Evolutionary conservation across 2,888 invertebrate species (phyloP).

Genomic region (Congeria kusceri): DNA sequence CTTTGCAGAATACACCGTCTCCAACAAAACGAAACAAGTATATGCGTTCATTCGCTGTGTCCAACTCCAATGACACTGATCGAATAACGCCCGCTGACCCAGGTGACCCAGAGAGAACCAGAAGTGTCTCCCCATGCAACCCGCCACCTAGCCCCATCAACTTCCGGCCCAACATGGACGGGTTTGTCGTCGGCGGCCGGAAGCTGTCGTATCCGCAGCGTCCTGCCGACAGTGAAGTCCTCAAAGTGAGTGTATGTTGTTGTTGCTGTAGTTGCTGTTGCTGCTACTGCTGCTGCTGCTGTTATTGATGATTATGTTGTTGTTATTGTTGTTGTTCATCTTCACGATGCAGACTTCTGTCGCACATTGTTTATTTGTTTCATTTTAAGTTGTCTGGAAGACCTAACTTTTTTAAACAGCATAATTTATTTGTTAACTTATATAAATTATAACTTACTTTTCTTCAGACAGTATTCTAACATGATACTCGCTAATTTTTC

Average conservation of each 20-base stretch:
- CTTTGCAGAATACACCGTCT: neutral
- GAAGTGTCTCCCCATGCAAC: conserved; percentile 38
- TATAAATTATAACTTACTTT: no score
- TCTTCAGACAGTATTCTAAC: no score
- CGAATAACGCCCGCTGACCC: neutral
- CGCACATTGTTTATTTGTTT: neutral
- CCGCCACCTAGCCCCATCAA: conserved; percentile 59
- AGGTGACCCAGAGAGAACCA: neutral
- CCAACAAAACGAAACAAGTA: neutral
- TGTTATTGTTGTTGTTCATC: no score
- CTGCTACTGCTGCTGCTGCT: no score
- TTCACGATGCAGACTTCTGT: no score
- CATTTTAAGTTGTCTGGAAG: conserved; percentile 2
- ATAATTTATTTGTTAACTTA: no score
- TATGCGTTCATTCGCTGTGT: neutral
- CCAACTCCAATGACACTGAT: neutral
- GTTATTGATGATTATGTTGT: no score
- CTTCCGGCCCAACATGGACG: conserved; percentile 36
- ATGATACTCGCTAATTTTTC: no score
- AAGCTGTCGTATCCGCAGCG: conserved; percentile 43
- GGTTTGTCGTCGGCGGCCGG: conserved; percentile 49
- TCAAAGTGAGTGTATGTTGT: no score
- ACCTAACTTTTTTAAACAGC: no score
- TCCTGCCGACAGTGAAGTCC: neutral
- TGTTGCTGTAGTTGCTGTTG: no score